Evolutionary conservation across 2,888 invertebrate genomes (phyloP), one percentile per base, ranked within the genome.

Genomic region (Drosophila aldrichi): DNA sequence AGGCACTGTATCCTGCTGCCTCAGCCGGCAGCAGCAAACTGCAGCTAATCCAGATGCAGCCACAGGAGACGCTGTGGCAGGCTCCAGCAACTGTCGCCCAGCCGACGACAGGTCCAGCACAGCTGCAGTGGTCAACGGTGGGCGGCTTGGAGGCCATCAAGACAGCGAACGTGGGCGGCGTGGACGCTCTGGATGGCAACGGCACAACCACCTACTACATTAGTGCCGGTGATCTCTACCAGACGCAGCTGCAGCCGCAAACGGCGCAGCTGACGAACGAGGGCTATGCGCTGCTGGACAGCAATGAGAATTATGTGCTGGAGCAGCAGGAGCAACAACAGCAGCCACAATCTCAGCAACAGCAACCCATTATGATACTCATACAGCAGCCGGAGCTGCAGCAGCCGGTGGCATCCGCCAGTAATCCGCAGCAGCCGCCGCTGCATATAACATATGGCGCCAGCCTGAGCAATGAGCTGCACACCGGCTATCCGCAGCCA

Each of bases 131-230:
- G 86, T 89, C 90, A 3, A 63, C 82, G 22, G 82, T 79, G 38
- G 83, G 82, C 43, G 86, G 88, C 3, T 49, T 90, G 66, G 82
- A 89, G 74, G 59, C 81, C 22, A 69, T 88, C n/a, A 74, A 83
- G 41, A 62, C 81, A 9, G 48, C 79, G 20, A 43, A 43, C 6
- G 56, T 56, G 9, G 8, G 72, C 41, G 49, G 44, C 10, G n/a
- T 79, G 46, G 59, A 63, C 4, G 49, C 16, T 20, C 20, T 61
- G 32, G 49, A 65, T 2, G 48, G 57, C 20, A 57, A 32, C 25
- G 40, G 7, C 51, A 29, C 84, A 16, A 87, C 88, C 14, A 91
- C 90, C 2, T 90, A 90, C 61, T 90, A 90, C 34, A 90, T 90
- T n/a, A 88, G 79, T 55, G 74, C 90, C 34, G 57, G 69, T 58